Evolutionary conservation across 2,888 invertebrate genomes (phyloP), one percentile per base, ranked within the genome.

Genomic region (Rhogogaster chlorosoma): DNA sequence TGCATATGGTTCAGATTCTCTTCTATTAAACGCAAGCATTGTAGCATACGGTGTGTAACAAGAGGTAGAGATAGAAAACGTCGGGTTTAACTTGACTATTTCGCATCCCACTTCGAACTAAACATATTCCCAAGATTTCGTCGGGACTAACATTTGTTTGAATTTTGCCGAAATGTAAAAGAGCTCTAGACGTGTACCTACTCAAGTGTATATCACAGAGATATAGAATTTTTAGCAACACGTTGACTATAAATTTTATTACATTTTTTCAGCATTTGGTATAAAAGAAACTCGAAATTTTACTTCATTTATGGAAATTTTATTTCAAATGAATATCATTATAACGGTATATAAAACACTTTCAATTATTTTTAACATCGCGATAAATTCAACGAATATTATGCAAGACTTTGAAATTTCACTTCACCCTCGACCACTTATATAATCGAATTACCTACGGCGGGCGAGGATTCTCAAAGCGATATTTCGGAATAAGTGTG

Each of bases 51-150:
- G 32, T 32, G 67, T 67, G 32, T 67, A 67, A 67, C 67, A 32
- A 6, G 67, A 32, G 67, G 32, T 32, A 5, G 6, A 32, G 67
- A 67, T 18, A 67, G 32, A 18, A 32, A 67, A 67, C 67, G 32
- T 32, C 18, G 67, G 67, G 1, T 67, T 32, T 15, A 67, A 67
- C 32, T 67, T 1, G 18, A 32, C 67, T 32, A 67, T 32, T 32
- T 32, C 10, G 6, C 67, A 32, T 67, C 32, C 6, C 32, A 32
- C 6, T 32, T 15, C 26, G 67, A 67, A 67, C 29, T 32, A 7
- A 67, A 32, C 32, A 67, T 67, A 67, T 67, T 67, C 67, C 67
- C 10, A 10, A 67, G 67, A 29, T 67, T 10, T 67, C 32, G 67
- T 5, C 67, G 18, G 67, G 29, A 67, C 18, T 67, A 15, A 67